Evolutionary conservation across 1,140 invertebrate species (phyloP).

Genomic region (Pinna nobilis): DNA sequence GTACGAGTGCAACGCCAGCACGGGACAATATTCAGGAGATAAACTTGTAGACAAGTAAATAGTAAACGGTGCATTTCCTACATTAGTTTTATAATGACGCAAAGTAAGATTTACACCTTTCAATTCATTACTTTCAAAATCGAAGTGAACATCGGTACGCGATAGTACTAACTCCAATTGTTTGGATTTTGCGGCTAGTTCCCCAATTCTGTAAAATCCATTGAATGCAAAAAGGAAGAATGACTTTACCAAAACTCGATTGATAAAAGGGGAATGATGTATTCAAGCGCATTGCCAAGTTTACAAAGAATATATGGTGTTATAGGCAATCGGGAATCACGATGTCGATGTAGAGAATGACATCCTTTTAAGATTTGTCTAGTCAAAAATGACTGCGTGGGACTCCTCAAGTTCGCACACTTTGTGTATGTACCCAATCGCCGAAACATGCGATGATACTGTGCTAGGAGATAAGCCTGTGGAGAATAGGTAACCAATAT

Average conservation of each 20-base stretch:
- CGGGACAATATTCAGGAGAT: background rate
- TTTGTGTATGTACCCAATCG: background rate
- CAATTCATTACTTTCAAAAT: background rate
- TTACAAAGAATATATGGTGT: background rate
- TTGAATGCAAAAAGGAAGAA: background rate
- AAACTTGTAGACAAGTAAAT: background rate
- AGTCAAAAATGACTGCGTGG: background rate
- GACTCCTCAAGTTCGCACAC: background rate
- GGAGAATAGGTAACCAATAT: conserved; percentile 4
- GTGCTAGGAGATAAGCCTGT: conserved; percentile 13
- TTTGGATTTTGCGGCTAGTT: background rate
- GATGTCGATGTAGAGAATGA: background rate
- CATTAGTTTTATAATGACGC: background rate
- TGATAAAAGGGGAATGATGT: background rate
- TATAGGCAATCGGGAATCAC: background rate
- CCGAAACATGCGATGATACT: background rate
- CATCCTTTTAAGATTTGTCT: conserved; percentile 8
- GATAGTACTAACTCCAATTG: background rate
- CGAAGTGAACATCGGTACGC: background rate
- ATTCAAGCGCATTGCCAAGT: background rate
- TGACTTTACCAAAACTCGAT: background rate
- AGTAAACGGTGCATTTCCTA: background rate
- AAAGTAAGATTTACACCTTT: background rate
- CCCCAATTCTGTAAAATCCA: background rate
- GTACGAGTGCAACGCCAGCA: background rate